A percentile compares a stretch with the other conserved stretches of the same genome.
phyloP scores from a whole-genome alignment of 2,888 invertebrate genomes.

The Miltochrista miniata region DNA sequence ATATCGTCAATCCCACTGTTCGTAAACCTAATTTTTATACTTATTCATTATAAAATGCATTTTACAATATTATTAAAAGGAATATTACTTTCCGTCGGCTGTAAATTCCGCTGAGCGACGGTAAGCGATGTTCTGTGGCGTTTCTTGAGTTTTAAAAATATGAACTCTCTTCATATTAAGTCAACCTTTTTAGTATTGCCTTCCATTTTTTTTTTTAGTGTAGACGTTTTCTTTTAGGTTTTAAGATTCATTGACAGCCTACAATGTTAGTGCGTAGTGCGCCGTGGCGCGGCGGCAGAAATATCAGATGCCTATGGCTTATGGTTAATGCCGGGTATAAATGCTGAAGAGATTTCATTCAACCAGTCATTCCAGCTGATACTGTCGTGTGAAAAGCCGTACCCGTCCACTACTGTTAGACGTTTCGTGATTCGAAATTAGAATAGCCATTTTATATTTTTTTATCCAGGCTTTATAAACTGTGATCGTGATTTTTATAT shows the following conservation, averaged over 20 bases:
- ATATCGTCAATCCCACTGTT: too few relatives aligned
- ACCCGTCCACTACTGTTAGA: conserved; percentile 17
- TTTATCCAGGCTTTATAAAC: conserved; percentile 9
- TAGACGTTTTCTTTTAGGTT: neutral
- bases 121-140: too few relatives aligned
- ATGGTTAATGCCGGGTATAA: conserved; percentile 46
- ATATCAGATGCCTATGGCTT: neutral
- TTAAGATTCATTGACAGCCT: neutral
- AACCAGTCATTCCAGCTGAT: conserved; percentile 58
- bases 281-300: neutral
- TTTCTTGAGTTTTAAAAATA: too few relatives aligned
- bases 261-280: neutral
- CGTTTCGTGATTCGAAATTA: conserved; percentile 32
- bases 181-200: too few relatives aligned
- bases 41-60: too few relatives aligned
- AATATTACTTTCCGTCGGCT: too few relatives aligned
- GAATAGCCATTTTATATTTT: conserved; percentile 17
- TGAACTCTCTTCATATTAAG: too few relatives aligned
- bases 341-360: conserved; percentile 51
- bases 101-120: too few relatives aligned
- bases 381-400: conserved; percentile 46
- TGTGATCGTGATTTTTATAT: conserved; percentile 32
- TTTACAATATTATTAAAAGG: too few relatives aligned
- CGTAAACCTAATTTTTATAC: too few relatives aligned
- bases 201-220: too few relatives aligned